Percentiles rank a stretch among this genome's conserved stretches.
Evolutionary conservation across 2,888 invertebrate species (phyloP).

Genomic region (Drepanosiphum platanoidis): DNA sequence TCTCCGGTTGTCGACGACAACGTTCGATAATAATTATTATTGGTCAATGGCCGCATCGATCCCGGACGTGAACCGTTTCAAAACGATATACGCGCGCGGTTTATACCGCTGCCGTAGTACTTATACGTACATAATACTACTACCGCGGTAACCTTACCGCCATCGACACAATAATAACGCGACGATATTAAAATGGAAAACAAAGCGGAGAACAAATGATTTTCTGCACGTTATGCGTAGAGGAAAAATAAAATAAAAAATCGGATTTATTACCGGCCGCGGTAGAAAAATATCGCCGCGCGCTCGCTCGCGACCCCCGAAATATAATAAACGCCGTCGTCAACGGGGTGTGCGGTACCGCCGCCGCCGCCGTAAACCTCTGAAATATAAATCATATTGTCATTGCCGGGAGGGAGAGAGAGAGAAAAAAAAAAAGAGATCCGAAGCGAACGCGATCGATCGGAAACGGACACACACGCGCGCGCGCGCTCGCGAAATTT

Average conservation of each 20-base stretch:
- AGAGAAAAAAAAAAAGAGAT: neutral
- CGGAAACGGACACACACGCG: constrained; percentile 10
- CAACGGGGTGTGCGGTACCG: constrained; percentile 32
- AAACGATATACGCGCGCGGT: neutral
- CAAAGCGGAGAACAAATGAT: constrained; percentile 34
- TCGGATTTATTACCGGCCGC: constrained; percentile 10
- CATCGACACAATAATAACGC: neutral
- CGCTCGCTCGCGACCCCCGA: constrained; percentile 15
- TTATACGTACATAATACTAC: neutral
- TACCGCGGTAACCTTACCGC: neutral
- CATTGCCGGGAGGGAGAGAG: neutral
- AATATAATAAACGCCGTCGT: constrained; percentile 31
- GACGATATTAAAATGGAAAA: constrained; percentile 6
- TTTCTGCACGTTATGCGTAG: too few species aligned
- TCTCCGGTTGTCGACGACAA: too few species aligned
- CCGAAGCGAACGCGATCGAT: constrained; percentile 15
- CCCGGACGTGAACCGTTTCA: too few species aligned
- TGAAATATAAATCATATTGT: constrained; percentile 5
- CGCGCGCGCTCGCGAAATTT: constrained; percentile 8
- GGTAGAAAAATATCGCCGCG: neutral
- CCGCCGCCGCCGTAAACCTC: neutral
- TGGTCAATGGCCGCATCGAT: too few species aligned
- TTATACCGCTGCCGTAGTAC: too few species aligned
- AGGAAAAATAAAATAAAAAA: constrained; percentile 9
- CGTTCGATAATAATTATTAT: too few species aligned